phyloP scores from a whole-genome alignment of 2,888 invertebrate genomes.

The Cantharis flavilabris region DNA sequence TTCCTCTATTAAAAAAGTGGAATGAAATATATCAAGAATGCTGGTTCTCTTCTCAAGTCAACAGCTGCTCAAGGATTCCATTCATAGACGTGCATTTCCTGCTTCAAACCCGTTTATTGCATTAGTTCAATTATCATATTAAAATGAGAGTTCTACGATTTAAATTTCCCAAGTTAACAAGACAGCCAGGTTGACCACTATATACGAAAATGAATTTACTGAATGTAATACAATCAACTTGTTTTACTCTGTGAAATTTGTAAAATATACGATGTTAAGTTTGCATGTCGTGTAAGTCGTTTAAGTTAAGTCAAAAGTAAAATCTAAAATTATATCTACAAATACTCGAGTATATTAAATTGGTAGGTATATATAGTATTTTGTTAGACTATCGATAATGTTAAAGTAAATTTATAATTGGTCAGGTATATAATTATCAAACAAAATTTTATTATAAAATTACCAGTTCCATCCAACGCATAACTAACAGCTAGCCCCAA shows the following conservation, averaged over 20 bases:
- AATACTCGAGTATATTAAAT: neutral
- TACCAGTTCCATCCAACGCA: neutral
- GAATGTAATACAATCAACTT: neutral
- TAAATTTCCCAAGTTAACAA: conserved; percentile 5
- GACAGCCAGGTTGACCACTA: conserved; percentile 1
- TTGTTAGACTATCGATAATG: neutral
- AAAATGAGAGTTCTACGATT: neutral
- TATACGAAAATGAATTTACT: neutral
- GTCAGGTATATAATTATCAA: too few relatives aligned
- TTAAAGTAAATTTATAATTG: neutral
- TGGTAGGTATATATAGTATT: neutral
- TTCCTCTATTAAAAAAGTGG: neutral
- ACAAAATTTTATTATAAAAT: neutral
- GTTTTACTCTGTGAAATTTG: neutral
- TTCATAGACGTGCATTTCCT: conserved; percentile 17
- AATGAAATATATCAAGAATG: conserved; percentile 13
- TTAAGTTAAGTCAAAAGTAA: neutral
- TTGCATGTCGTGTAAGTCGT: too few relatives aligned
- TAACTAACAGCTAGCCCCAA: neutral
- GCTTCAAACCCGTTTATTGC: conserved; percentile 20
- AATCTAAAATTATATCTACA: neutral
- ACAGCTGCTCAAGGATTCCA: conserved; percentile 21
- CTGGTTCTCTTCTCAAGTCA: conserved; percentile 13
- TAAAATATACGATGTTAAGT: too few relatives aligned
- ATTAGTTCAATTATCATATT: conserved; percentile 14